A percentile compares a stretch with the other conserved stretches of the same genome.
Evolutionary conservation across 2,888 invertebrate species (phyloP).

Genomic region (Oxycera nigricornis): DNA sequence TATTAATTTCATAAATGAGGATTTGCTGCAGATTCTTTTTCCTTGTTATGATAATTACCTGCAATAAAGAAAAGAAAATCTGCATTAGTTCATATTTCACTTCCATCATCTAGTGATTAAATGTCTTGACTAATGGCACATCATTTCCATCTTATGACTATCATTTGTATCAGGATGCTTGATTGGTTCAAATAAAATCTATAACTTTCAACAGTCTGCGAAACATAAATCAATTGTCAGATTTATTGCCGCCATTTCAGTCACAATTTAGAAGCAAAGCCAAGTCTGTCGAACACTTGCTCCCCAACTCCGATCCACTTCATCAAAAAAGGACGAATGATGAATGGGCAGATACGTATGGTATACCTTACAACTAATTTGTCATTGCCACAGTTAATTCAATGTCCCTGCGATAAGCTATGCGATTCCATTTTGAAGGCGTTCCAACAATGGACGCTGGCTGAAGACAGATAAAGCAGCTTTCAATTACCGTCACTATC

Average conservation of each 20-base stretch:
- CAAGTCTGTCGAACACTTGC: not conserved
- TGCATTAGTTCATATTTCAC: too few species aligned
- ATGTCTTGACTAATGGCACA: too few species aligned
- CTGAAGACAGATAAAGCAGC: slow-evolving; percentile 6
- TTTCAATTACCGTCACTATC: slow-evolving; percentile 24
- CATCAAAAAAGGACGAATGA: too few species aligned
- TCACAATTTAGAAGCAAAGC: not conserved
- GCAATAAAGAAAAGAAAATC: too few species aligned
- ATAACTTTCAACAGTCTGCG: not conserved
- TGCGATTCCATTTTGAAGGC: slow-evolving; percentile 2
- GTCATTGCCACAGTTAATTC: slow-evolving; percentile 15
- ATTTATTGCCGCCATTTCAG: not conserved
- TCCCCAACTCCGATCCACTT: not conserved
- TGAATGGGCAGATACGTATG: not conserved
- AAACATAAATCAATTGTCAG: not conserved
- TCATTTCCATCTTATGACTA: too few species aligned
- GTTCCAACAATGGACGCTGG: not conserved
- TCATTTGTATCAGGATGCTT: too few species aligned
- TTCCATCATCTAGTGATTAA: too few species aligned
- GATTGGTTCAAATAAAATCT: too few species aligned
- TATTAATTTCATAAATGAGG: too few species aligned
- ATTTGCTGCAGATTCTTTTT: too few species aligned
- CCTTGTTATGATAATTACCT: too few species aligned
- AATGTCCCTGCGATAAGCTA: slow-evolving; percentile 4
- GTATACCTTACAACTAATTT: slow-evolving; percentile 18